Evolutionary conservation across 2,113 vertebrate species (phyloP).

Genomic region (Chionomys nivalis): DNA sequence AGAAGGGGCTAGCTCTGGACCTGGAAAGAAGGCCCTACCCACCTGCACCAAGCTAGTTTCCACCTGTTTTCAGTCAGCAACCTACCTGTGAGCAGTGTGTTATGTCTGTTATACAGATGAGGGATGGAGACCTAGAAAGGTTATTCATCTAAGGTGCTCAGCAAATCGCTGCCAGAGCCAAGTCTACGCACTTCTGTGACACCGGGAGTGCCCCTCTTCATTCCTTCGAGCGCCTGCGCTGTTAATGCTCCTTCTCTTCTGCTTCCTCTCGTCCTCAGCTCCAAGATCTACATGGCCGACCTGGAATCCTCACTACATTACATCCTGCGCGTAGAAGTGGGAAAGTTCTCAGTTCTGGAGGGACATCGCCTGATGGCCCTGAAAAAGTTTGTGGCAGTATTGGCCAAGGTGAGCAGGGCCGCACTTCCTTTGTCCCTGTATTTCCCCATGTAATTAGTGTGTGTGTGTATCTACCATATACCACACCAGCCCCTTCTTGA

Average conservation of each 20-base stretch:
- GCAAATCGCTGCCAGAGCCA: neutral
- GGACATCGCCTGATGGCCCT: slow-evolving; percentile 87
- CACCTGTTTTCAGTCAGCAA: neutral
- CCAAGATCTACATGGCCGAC: slow-evolving; percentile 94
- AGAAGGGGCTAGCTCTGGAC: neutral
- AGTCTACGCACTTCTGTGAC: neutral
- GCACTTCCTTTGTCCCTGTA: neutral
- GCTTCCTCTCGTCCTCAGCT: slow-evolving; percentile 76
- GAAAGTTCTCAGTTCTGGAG: slow-evolving; percentile 82
- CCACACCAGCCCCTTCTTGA: neutral
- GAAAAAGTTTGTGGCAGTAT: slow-evolving; percentile 86
- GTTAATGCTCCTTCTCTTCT: accelerated
- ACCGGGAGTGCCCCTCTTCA: neutral
- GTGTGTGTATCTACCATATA: accelerated
- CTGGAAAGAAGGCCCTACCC: neutral
- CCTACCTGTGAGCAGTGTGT: neutral
- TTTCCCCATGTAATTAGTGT: accelerated
- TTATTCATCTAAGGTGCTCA: neutral
- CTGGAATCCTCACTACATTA: slow-evolving; percentile 94
- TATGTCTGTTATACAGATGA: neutral
- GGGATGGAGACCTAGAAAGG: neutral
- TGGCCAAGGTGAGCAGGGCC: slow-evolving; percentile 90
- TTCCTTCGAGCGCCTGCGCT: neutral
- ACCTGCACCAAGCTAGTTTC: neutral
- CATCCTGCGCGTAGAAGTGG: slow-evolving; percentile 91